A percentile compares a stretch with the other conserved stretches of the same genome.
These are phyloP conservation scores for Zoanthus sansibaricus DNA, from an alignment of 92 coral and sea anemone genomes.

Conservation along the genomic window DNA sequence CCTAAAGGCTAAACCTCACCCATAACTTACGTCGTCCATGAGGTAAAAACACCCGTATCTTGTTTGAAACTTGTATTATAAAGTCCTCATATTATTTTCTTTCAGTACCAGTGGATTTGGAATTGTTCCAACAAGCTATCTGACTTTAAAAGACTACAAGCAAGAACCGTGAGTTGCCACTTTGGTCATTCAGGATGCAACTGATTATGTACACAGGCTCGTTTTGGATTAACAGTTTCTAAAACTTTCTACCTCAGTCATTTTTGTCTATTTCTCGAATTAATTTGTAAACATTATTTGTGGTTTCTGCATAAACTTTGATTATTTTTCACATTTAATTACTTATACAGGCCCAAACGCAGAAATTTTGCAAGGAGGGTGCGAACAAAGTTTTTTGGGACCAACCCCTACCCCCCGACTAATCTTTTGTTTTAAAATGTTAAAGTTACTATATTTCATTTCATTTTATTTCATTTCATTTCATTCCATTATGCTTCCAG, in stretches of 20 bases:
- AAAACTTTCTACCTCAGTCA: background rate
- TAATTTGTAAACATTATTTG: too few relatives aligned
- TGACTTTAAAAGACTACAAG: slow-evolving; percentile 56
- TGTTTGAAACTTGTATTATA: background rate
- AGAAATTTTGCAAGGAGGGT: too few relatives aligned
- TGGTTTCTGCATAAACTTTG: too few relatives aligned
- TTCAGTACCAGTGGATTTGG: slow-evolving; percentile 86
- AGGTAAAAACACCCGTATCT: background rate
- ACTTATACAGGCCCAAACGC: too few relatives aligned
- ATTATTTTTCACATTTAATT: too few relatives aligned
- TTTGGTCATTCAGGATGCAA: background rate
- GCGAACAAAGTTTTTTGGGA: too few relatives aligned
- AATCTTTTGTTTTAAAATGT: too few relatives aligned
- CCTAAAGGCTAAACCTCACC: too few relatives aligned
- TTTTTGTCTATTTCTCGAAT: background rate
- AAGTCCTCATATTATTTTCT: background rate
- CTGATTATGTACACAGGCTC: background rate
- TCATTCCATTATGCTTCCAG: slow-evolving; percentile 18
- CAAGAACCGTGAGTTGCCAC: slow-evolving; percentile 83
- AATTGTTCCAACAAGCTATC: slow-evolving; percentile 68
- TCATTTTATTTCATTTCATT: too few relatives aligned
- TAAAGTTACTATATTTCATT: background rate
- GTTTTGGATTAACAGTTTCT: background rate
- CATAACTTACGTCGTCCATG: background rate
- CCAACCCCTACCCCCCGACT: too few relatives aligned